These are phyloP conservation scores for Sinocyclocheilus rhinocerous DNA, from an alignment of 2,113 vertebrate genomes.

Conservation along the genomic window DNA sequence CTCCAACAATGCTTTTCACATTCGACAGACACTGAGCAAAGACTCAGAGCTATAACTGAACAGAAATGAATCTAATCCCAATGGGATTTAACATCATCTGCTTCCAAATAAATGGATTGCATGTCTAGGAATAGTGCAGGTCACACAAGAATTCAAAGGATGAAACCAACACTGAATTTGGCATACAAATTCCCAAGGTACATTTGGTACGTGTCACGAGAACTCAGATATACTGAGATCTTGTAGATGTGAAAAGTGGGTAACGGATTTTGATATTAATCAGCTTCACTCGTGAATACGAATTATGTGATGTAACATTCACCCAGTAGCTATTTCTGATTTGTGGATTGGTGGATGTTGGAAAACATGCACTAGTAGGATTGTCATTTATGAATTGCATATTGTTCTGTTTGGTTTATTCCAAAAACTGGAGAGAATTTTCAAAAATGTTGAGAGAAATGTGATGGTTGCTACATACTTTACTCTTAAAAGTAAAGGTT, in stretches of 20 bases:
- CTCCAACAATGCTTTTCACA: constrained; percentile 8
- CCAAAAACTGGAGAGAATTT: not conserved
- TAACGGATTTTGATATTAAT: not conserved
- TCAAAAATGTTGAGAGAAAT: not conserved
- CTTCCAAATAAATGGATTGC: not conserved
- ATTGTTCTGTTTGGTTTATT: not conserved
- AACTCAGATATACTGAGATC: not conserved
- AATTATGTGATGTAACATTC: not conserved
- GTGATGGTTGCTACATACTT: not conserved
- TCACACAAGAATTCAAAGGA: not conserved
- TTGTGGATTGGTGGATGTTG: not conserved
- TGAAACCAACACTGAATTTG: not conserved
- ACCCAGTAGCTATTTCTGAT: not conserved
- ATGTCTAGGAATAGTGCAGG: not conserved
- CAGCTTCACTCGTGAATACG: not conserved
- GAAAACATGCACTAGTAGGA: not conserved
- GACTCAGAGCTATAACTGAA: not conserved
- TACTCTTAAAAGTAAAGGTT: no score
- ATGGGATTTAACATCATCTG: constrained; percentile 21
- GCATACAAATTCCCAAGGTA: not conserved
- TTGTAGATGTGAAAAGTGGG: not conserved
- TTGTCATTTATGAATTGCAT: not conserved
- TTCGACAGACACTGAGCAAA: not conserved
- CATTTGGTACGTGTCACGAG: not conserved
- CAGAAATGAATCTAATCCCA: constrained; percentile 1